Evolutionary conservation across 2,113 vertebrate species (phyloP).

Genomic region (Lophotis ruficrista): DNA sequence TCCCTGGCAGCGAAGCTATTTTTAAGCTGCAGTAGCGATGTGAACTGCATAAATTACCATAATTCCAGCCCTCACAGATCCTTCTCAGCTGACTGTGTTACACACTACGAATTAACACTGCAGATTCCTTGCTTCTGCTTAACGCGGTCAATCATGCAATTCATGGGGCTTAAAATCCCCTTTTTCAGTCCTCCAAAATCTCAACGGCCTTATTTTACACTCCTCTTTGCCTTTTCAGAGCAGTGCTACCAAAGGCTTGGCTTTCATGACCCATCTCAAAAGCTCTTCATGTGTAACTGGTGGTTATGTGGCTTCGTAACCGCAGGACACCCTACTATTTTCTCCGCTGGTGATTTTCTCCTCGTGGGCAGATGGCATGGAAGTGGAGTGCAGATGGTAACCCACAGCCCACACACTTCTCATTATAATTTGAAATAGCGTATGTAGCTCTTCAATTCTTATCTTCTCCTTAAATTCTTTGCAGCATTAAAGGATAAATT

Average conservation of each 20-base stretch:
- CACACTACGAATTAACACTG: conserved; percentile 50
- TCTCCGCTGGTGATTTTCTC: conserved; percentile 14
- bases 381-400: conserved; percentile 51
- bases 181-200: not conserved
- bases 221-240: not conserved
- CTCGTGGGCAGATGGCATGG: conserved; percentile 63
- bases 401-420: conserved; percentile 11
- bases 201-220: not conserved
- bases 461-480: conserved; percentile 44
- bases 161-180: not conserved
- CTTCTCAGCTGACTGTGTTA: conserved; percentile 40
- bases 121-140: not conserved
- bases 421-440: not conserved
- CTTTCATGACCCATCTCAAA: not conserved
- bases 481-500: not conserved
- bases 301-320: conserved; percentile 28
- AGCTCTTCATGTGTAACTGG: not conserved
- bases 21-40: conserved; percentile 69
- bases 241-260: not conserved
- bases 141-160: not conserved
- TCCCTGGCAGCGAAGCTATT: conserved; percentile 70
- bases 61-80: conserved; percentile 61
- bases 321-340: conserved; percentile 35
- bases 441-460: not conserved
- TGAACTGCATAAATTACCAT: conserved; percentile 76